Base-by-base conservation (phyloP, 2,888 invertebrate genomes). In the Nymphalis c-album region DNA sequence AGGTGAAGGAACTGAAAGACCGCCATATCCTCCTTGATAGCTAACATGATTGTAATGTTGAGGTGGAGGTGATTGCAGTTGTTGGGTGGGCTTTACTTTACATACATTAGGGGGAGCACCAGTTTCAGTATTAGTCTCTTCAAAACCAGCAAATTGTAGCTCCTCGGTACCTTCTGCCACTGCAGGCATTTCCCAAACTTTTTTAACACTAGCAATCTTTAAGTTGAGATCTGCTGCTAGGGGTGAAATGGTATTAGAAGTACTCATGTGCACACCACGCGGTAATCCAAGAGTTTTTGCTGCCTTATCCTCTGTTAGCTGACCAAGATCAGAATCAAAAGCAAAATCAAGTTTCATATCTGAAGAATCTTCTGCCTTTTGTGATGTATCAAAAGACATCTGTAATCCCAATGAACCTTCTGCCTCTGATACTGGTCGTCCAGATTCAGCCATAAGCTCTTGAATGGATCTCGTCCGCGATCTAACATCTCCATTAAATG, bases 121-220 rank as follows among this genome's bases (percentile, higher is more conserved):
- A 2, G 90, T 86, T 70, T 93, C 93, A 8, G 89, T 85, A 67
- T 84, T 90, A 60, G 78, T 84, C 72, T 93, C 88, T 76, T 92
- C 91, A 70, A 91, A 90, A 13, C 85, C 88, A 61, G 89, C 81
- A 74, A 90, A 91, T 76, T 90, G 87, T 78, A 85, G 85, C 86
- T 83, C 94, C 88, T 83, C 93, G 77, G 77, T 90, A 77, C 82
- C 94, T 78, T 95, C 95, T 22, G 94, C 94, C 20, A 94, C 95
- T 0, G 95, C 94, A 18, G 95, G 94, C 95, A 95, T 95, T 80
- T 97, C 97, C 97, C 97, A 97, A 20, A 96, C 96, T 78, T 96
- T 97, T 87, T 98, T 98, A 57, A 98, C 98, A 73, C 97, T 97
- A 48, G 97, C 97, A 77, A 98, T 98, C 92, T 98, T 98, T 90